These are phyloP conservation scores for Halichondria panicea DNA, from an alignment of 37 sponge, comb jelly and placozoan species.

Conservation along the genomic window DNA sequence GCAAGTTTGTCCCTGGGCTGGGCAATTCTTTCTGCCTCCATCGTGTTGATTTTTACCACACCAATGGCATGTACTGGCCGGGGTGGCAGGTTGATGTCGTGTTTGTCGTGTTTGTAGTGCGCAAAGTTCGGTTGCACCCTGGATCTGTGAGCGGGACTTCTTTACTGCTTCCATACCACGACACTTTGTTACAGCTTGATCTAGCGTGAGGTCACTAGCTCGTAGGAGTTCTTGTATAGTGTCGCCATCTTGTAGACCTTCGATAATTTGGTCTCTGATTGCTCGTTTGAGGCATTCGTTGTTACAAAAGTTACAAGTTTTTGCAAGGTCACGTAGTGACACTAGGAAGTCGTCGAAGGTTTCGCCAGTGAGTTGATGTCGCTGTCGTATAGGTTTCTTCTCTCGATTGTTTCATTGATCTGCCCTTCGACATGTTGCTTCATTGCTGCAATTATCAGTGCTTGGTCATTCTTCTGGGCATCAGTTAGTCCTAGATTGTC, in stretches of 20 bases:
- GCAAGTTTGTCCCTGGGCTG: too few species aligned
- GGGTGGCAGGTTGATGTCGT: too few species aligned
- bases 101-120: too few species aligned
- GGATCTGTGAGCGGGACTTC: conserved; percentile 1
- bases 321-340: conserved; percentile 12
- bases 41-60: too few species aligned
- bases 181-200: conserved; percentile 18
- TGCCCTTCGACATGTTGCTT: conserved; percentile 5
- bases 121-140: too few species aligned
- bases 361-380: conserved; percentile 3
- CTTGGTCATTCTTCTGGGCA: conserved; percentile 14
- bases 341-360: conserved; percentile 14
- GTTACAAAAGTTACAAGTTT: conserved; percentile 30
- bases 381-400: conserved; percentile 10
- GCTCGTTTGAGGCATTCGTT: conserved; percentile 21
- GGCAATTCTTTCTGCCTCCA: too few species aligned
- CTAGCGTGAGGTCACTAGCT: conserved; percentile 5
- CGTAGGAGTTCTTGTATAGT: conserved; percentile 15
- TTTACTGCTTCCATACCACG: conserved; percentile 20
- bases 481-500: conserved; percentile 21
- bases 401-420: conserved; percentile 23
- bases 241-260: conserved; percentile 22
- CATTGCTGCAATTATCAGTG: conserved; percentile 27
- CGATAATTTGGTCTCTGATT: conserved; percentile 24
- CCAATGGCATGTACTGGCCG: too few species aligned